phyloP scores from a whole-genome alignment of 1,140 invertebrate genomes.

The Calycopis cecrops region DNA sequence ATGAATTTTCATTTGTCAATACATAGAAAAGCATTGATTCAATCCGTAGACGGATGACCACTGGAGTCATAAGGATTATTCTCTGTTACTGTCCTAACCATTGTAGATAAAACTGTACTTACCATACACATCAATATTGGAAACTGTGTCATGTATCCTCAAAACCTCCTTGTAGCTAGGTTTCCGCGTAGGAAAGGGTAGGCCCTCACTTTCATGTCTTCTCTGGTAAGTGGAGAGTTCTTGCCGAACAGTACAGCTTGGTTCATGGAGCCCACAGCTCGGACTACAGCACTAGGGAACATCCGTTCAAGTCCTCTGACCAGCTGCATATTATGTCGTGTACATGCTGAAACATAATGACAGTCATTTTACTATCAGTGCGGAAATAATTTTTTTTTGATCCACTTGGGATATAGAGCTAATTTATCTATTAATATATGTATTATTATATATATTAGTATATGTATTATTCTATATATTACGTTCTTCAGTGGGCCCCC shows the following conservation, averaged over 20 bases:
- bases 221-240: constrained; percentile 81
- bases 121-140: constrained; percentile 86
- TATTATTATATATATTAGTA: no score
- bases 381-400: no score
- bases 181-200: constrained; percentile 88
- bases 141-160: constrained; percentile 83
- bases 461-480: no score
- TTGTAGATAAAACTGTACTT: constrained; percentile 38
- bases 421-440: no score
- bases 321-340: constrained; percentile 84
- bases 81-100: no score
- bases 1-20: constrained; percentile 89
- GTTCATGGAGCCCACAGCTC: constrained; percentile 85
- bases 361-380: no score
- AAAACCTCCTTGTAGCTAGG: constrained; percentile 89
- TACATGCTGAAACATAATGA: constrained; percentile 80
- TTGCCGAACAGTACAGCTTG: constrained; percentile 84
- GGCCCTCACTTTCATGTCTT: constrained; percentile 80
- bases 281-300: constrained; percentile 86
- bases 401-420: no score
- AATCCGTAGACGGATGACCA: constrained; percentile 80
- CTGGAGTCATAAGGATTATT: constrained; percentile 84
- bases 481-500: no score
- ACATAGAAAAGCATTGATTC: constrained; percentile 86
- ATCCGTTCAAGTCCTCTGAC: constrained; percentile 79